A percentile compares a stretch with the other conserved stretches of the same genome.
phyloP scores from a whole-genome alignment of 2,113 vertebrate genomes.

The Boleophthalmus pectinirostris region DNA sequence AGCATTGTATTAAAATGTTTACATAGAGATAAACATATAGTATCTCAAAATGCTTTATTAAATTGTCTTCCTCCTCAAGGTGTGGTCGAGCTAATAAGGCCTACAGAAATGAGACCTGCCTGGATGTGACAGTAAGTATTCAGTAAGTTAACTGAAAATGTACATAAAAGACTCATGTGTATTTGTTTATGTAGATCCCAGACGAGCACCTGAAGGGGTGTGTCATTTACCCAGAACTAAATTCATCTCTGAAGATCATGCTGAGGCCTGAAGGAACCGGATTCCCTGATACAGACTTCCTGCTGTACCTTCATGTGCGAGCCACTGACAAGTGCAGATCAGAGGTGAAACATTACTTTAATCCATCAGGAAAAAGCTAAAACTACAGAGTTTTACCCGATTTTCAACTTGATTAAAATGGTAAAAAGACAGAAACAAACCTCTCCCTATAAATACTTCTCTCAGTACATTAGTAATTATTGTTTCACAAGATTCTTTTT shows the following conservation, averaged over 20 bases:
- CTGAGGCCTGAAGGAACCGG: slow-evolving; percentile 75
- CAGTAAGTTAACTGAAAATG: background rate
- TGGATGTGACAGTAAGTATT: slow-evolving; percentile 69
- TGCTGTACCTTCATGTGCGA: slow-evolving; percentile 79
- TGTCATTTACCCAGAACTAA: slow-evolving; percentile 71
- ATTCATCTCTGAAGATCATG: slow-evolving; percentile 53
- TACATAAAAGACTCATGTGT: background rate
- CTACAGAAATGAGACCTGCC: slow-evolving; percentile 74
- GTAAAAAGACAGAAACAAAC: no score
- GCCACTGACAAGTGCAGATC: slow-evolving; percentile 74
- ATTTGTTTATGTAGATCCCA: slow-evolving; percentile 65
- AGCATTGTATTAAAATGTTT: background rate
- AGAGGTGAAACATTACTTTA: slow-evolving; percentile 51
- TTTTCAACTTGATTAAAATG: no score
- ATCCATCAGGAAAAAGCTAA: background rate
- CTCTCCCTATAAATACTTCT: no score
- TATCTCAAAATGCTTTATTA: background rate
- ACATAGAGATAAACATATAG: background rate
- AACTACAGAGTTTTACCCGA: no score
- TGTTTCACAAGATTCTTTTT: background rate
- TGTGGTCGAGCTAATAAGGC: slow-evolving; percentile 73
- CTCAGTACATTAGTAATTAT: no score
- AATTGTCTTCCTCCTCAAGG: slow-evolving; percentile 40
- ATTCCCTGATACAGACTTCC: slow-evolving; percentile 77
- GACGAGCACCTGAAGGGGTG: slow-evolving; percentile 79